phyloP scores from a whole-genome alignment of 2,113 vertebrate genomes.

The Chascanopsetta lugubris region DNA sequence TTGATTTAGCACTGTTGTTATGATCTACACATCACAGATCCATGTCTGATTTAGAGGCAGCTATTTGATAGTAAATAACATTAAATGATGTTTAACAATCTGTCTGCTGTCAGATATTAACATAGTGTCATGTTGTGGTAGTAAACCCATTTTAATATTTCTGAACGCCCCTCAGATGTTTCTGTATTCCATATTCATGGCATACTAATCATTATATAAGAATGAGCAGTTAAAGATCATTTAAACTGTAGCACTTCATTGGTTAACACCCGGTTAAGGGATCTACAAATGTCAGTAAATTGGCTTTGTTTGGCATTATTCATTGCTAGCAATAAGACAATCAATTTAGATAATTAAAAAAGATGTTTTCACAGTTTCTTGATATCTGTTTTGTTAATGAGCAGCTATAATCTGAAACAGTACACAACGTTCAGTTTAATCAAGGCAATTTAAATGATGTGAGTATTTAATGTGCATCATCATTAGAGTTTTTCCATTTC shows the following conservation, averaged over 20 bases:
- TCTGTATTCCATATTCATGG: not conserved
- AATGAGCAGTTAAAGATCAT: not conserved
- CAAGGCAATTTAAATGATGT: not conserved
- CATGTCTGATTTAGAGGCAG: not conserved
- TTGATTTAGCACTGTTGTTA: conserved; percentile 21
- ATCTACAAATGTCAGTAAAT: not conserved
- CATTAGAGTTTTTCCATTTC: not conserved
- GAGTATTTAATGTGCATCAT: not conserved
- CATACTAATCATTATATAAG: not conserved
- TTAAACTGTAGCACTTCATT: not conserved
- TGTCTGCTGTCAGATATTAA: conserved; percentile 1
- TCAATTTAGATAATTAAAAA: too few species aligned
- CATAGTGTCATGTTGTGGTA: not conserved
- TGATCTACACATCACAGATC: conserved; percentile 5
- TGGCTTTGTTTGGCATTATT: not conserved
- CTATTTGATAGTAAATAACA: conserved; percentile 1
- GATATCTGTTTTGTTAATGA: not conserved
- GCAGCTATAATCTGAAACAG: not conserved
- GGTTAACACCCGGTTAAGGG: not conserved
- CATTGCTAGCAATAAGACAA: too few species aligned
- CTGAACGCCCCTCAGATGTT: too few species aligned
- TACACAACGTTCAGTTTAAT: not conserved
- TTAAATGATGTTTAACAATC: conserved; percentile 7
- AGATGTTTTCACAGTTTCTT: too few species aligned
- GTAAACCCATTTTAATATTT: not conserved